These are phyloP conservation scores for human (Homo sapiens) DNA, from an alignment of 2,113 vertebrate species.

Conservation along the genomic window DNA sequence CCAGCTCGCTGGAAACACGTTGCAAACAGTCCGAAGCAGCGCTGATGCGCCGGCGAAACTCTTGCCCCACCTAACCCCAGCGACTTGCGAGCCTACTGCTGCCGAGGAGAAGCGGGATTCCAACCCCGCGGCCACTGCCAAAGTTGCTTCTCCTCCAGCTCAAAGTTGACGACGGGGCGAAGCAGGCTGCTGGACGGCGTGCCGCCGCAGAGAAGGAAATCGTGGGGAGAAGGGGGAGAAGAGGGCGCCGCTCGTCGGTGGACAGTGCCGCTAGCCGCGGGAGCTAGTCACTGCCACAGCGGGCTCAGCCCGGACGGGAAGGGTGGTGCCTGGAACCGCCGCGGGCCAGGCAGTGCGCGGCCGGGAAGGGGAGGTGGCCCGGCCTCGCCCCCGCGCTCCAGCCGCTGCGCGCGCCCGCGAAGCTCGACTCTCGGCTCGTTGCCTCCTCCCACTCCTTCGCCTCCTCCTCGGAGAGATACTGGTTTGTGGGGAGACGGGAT, in stretches of 20 bases:
- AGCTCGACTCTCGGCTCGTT: background rate
- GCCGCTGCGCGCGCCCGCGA: conserved; percentile 23
- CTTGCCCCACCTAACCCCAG: background rate
- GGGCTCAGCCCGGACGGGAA: background rate
- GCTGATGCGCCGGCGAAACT: conserved; percentile 63
- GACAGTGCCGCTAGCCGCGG: background rate
- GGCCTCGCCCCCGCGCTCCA: conserved; percentile 14
- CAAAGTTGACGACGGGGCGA: conserved; percentile 55
- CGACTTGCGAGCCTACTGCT: background rate
- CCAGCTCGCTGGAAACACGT: conserved; percentile 65
- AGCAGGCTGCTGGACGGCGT: background rate
- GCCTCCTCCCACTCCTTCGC: conserved; percentile 7
- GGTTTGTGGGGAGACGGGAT: conserved; percentile 81
- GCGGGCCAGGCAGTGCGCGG: conserved; percentile 37
- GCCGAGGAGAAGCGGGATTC: background rate
- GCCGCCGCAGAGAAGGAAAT: background rate
- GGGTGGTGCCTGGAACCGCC: conserved; percentile 69
- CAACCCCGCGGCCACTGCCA: background rate
- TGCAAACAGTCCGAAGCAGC: conserved; percentile 30
- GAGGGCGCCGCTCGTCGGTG: background rate
- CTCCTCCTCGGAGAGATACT: conserved; percentile 55
- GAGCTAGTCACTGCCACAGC: background rate
- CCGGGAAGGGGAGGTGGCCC: conserved; percentile 44
- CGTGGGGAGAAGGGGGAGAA: background rate
- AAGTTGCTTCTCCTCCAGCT: conserved; percentile 61